Conservation (phyloP, 2,113 vertebrate genomes). For the Cricetomys ansorgei region DNA sequence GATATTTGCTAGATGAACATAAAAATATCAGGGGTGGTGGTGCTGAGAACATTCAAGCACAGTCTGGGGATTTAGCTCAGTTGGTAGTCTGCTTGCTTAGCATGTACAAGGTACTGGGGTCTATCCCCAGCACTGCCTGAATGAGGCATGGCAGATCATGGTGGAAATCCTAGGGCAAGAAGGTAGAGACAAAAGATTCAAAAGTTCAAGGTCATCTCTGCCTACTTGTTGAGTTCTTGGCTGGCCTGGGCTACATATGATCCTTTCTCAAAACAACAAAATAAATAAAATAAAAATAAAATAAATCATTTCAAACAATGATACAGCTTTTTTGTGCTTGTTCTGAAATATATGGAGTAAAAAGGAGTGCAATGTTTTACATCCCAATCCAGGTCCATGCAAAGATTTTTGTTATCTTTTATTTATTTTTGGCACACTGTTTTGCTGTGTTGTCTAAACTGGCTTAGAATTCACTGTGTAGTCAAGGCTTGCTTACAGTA, state of each 20-base stretch:
- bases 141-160: neutral
- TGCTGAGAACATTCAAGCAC: neutral
- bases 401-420: neutral
- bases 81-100: neutral
- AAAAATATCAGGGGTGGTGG: neutral
- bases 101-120: neutral
- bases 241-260: neutral
- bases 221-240: neutral
- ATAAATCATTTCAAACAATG: neutral
- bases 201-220: neutral
- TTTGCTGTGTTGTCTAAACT: neutral
- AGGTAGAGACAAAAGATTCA: neutral
- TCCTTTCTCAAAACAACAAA: neutral
- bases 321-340: neutral
- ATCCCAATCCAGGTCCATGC: neutral
- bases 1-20: neutral
- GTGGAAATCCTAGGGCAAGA: neutral
- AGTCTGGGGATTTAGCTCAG: neutral
- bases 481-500: neutral
- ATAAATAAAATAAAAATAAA: neutral
- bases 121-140: neutral
- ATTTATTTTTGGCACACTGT: neutral
- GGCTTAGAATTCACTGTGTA: neutral
- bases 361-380: neutral
- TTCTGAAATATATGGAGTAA: neutral